Conservation (phyloP, 2,113 vertebrate species). For the Nycticryphes semicollaris region DNA sequence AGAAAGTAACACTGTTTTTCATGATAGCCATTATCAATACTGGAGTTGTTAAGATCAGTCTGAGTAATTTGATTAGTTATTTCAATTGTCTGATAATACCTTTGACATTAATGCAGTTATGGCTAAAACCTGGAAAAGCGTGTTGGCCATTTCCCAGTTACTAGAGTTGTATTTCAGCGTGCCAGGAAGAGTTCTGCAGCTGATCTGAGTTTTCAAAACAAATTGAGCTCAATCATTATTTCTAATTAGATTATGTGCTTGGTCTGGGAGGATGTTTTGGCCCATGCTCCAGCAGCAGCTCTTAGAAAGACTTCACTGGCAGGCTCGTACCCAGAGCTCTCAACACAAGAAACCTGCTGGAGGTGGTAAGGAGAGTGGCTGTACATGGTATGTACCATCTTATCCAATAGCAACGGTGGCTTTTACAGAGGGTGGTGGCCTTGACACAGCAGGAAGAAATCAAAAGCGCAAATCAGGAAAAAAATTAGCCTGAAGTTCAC, state of each 20-base stretch:
- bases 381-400: accelerated
- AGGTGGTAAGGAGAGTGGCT: neutral
- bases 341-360: neutral
- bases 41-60: neutral
- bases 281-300: neutral
- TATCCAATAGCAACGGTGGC: accelerated
- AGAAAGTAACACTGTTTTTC: neutral
- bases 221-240: neutral
- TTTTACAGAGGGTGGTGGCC: neutral
- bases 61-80: neutral
- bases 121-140: conserved; percentile 11
- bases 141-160: neutral
- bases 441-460: neutral
- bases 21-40: neutral
- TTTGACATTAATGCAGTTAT: neutral
- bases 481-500: neutral
- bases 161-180: neutral
- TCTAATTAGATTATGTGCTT: neutral
- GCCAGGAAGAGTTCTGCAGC: conserved; percentile 4
- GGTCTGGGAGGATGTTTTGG: neutral
- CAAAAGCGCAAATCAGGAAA: neutral
- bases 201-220: conserved; percentile 17
- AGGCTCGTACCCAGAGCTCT: neutral
- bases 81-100: neutral
- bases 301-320: neutral